Evolutionary conservation across 2,888 invertebrate species (phyloP).

Genomic region (Hyalella azteca): DNA sequence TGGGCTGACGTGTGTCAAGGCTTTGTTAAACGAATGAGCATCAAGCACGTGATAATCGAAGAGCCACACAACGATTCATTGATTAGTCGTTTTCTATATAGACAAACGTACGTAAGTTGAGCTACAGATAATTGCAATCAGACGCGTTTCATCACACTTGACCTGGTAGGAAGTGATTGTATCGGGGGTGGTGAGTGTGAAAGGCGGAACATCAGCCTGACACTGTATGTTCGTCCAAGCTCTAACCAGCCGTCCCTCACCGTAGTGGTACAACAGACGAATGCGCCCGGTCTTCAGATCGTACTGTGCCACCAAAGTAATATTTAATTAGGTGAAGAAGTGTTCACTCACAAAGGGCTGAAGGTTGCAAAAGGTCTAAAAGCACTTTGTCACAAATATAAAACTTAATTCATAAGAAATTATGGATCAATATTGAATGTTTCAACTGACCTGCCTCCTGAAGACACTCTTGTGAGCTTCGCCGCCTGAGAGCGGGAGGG

Average conservation of each 20-base stretch:
- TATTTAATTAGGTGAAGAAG: no score
- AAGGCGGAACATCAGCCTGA: neutral
- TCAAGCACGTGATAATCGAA: no score
- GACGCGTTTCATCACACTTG: no score
- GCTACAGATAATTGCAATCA: no score
- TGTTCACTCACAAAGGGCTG: no score
- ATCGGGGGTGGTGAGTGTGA: neutral
- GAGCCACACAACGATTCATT: no score
- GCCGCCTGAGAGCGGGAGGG: neutral
- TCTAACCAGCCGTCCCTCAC: neutral
- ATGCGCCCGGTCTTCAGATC: neutral
- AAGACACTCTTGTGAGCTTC: neutral
- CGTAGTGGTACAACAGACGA: slow-evolving; percentile 14
- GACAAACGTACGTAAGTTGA: no score
- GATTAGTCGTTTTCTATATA: no score
- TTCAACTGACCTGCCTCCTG: neutral
- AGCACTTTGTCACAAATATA: neutral
- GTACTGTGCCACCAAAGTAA: neutral
- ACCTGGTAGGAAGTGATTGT: neutral
- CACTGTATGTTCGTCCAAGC: neutral
- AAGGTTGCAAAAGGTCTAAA: no score
- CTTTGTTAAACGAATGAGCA: no score
- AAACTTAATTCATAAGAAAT: neutral
- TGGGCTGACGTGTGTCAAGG: no score
- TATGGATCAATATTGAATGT: neutral